These are phyloP conservation scores for Coptodon bakossiorum DNA, from an alignment of 2,113 vertebrate species.

Conservation along the genomic window DNA sequence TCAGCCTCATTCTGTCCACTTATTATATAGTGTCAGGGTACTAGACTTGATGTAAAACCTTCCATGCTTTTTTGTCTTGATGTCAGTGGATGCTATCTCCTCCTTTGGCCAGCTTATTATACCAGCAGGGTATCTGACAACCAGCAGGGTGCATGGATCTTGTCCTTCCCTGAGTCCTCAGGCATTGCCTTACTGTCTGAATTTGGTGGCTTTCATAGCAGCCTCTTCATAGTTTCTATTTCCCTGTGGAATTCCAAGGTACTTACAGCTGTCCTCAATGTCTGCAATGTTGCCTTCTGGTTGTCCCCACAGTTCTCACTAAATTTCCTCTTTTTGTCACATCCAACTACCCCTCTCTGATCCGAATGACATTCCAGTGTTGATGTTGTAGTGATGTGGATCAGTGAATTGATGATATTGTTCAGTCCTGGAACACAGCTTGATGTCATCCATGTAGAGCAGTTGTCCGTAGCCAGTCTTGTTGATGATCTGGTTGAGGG, in stretches of 20 bases:
- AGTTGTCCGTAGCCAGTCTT: neutral
- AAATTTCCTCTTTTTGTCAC: neutral
- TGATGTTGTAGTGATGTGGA: neutral
- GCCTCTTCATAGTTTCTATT: neutral
- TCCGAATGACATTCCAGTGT: neutral
- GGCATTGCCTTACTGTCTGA: neutral
- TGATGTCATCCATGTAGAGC: neutral
- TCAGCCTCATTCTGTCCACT: fast-evolving
- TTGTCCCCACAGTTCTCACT: neutral
- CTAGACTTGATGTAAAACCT: fast-evolving
- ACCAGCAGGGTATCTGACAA: neutral
- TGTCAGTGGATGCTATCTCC: neutral
- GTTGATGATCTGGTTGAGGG: neutral
- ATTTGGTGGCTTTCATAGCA: neutral
- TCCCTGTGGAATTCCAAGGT: neutral
- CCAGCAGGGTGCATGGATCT: neutral
- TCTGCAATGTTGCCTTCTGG: neutral
- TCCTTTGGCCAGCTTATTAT: neutral
- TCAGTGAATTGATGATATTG: neutral
- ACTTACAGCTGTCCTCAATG: neutral
- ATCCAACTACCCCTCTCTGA: neutral
- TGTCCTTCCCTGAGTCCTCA: neutral
- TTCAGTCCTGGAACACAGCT: neutral
- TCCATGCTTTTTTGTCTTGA: neutral
- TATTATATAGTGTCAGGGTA: neutral